Base-by-base conservation (phyloP, 1,140 invertebrate genomes). In the Papilio machaon region DNA sequence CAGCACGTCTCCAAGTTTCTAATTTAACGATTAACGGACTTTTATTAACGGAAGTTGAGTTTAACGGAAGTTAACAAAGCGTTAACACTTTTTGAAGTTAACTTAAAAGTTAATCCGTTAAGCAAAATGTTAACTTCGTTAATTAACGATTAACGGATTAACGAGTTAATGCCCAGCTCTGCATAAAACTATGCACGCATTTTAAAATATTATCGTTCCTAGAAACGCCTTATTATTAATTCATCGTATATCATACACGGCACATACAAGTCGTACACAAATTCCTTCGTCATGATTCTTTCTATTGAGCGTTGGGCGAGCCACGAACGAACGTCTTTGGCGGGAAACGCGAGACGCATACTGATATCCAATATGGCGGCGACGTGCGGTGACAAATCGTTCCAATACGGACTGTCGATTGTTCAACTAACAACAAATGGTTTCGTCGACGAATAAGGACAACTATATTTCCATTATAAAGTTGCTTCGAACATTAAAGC, bases 281-380 rank as follows among this genome's bases (percentile, higher is more conserved):
- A 92, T 92, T 92, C 91, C 90, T 88, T 90, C 83, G 88, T 85
- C 87, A 90, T 93, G 91, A 94, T 93, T 93, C 90, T 89, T 91
- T 93, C 91, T 89, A 91, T 93, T 89, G 88, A 91, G 84, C 83
- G 87, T 85, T 91, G 90, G 91, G 86, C 86, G 90, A 90, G 88
- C 88, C 87, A 86, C 88, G 87, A 87, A 86, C 87, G 87, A 87
- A 88, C 85, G 87, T 89, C 91, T 92, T 92, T 88, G 91, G 86
- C 88, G 89, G 87, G 88, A 87, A 87, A 90, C 90, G 90, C 85
- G 88, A 73, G 73, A 58, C 30, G 87, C 89, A 90, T 89, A 89
- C 79, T 86, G 85, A 91, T 86, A 82, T 80, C 78, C 79, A 84
- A 85, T 80, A 85, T 83, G 85, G 85, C 75, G 83, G 77, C 77